phyloP scores from a whole-genome alignment of 35 echinoderm and acorn worm species.

The Eucidaris tribuloides region DNA sequence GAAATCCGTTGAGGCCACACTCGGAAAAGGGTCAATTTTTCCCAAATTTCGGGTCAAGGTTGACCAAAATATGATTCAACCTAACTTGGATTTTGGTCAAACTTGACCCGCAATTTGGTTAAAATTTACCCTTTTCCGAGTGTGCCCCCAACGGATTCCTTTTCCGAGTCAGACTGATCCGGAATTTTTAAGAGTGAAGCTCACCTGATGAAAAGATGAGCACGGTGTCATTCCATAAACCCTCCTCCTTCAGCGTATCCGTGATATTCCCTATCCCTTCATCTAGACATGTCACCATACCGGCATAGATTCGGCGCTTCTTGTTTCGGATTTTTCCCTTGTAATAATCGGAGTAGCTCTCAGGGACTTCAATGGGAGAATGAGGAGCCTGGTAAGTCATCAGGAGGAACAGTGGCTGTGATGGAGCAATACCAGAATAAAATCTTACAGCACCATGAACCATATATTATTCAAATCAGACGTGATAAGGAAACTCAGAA shows the following conservation, averaged over 20 bases:
- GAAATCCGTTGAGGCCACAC: too few species aligned
- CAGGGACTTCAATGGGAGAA: conserved; percentile 71
- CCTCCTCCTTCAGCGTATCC: conserved; percentile 50
- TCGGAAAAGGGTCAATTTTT: too few species aligned
- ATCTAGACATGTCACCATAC: conserved; percentile 82
- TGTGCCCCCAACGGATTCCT: too few species aligned
- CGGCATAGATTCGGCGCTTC: conserved; percentile 69
- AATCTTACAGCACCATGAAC: neutral
- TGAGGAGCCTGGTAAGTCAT: conserved; percentile 91
- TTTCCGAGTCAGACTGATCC: too few species aligned
- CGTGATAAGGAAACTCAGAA: neutral
- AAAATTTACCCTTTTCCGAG: too few species aligned
- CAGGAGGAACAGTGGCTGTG: conserved; percentile 85
- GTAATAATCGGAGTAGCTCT: conserved; percentile 25
- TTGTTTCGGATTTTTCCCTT: conserved; percentile 3
- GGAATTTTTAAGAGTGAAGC: neutral
- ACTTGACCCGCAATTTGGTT: too few species aligned
- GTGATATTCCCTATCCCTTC: conserved; percentile 83
- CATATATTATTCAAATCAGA: neutral
- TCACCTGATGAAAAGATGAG: conserved; percentile 92
- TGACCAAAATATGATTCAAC: too few species aligned
- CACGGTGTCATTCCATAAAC: conserved; percentile 81
- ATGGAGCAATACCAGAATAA: neutral
- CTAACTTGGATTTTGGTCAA: too few species aligned
- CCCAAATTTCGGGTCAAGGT: neutral